Conservation (phyloP, 2,113 vertebrate genomes). For the Dolichallabes microphthalmus region DNA sequence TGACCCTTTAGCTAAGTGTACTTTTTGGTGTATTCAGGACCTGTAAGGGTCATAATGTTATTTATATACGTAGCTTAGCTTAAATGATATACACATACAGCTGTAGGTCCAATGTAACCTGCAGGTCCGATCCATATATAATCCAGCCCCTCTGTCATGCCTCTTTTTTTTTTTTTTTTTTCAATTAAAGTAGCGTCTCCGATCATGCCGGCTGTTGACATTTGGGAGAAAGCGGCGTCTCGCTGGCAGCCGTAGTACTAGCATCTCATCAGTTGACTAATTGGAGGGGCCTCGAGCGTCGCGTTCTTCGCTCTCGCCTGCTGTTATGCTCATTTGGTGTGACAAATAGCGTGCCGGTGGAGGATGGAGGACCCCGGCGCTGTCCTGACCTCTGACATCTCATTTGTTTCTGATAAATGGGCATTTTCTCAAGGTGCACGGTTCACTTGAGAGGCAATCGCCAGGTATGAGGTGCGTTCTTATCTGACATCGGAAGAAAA, state of each 20-base stretch:
- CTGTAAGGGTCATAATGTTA: neutral
- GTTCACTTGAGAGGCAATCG: slow-evolving; percentile 59
- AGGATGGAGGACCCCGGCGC: slow-evolving; percentile 63
- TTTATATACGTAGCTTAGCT: neutral
- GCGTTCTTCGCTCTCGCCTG: slow-evolving; percentile 48
- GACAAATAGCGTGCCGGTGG: slow-evolving; percentile 63
- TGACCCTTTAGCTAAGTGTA: neutral
- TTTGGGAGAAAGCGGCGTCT: slow-evolving; percentile 36
- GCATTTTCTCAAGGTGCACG: slow-evolving; percentile 43
- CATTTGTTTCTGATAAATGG: slow-evolving; percentile 66
- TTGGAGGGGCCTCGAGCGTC: slow-evolving; percentile 51
- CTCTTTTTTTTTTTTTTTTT: slow-evolving; percentile 11
- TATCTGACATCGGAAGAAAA: slow-evolving; percentile 51
- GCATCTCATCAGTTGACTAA: slow-evolving; percentile 53
- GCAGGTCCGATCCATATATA: neutral
- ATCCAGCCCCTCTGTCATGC: neutral
- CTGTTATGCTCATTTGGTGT: slow-evolving; percentile 63
- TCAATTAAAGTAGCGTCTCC: slow-evolving; percentile 38
- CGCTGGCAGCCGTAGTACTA: slow-evolving; percentile 38
- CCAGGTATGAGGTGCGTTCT: slow-evolving; percentile 47
- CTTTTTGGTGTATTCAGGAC: neutral
- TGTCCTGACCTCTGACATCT: slow-evolving; percentile 60
- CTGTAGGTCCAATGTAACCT: neutral
- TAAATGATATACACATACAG: neutral
- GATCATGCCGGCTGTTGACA: neutral